Evolutionary conservation across 1,140 invertebrate species (phyloP), one percentile per base, ranked within the genome.

Genomic region (Batillaria attramentaria): DNA sequence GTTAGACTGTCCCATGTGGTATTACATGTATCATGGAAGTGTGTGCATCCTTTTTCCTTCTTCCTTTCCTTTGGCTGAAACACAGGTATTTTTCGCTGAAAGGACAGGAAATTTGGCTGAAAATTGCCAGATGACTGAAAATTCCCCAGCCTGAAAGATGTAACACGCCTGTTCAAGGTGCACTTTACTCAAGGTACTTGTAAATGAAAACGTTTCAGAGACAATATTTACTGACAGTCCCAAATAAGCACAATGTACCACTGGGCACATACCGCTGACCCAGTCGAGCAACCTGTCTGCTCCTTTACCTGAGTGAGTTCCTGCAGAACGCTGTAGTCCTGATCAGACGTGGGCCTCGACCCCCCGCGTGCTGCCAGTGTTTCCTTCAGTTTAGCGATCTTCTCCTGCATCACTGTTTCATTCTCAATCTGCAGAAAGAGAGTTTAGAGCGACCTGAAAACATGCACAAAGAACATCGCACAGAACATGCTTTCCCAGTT

Each of bases 311-410:
- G 35, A n/a, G 39, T 42, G 3, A 75, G 73, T 42, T 75, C 73
- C 54, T 37, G 57, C 24, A 75, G 73, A 24, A 37, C 57, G 37
- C 62, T 41, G 57, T 62, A 65, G 57, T 75, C 73, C 10, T 20
- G 31, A 2, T 75, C 54, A 8, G 33, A n/a, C 16, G n/a, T 13
- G 20, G 54, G 20, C 16, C 24, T 50, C 16, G 54, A 5, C 24
- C 16, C 20, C 18, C n/a, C 33, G 2, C 16, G 33, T 13, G 73
- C 73, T 10, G 73, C 24, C 57, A 75, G 73, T 39, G 54, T 31
- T 16, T 57, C 73, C 73, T 41, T 42, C 54, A 75, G 37, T 54
- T 65, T 62, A 31, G 50, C 73, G n/a, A 75, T 75, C 39, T 54
- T 33, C 24, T 65, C 35, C 35, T 65, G 46, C 54, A 62, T 62